These are phyloP conservation scores for Ganaspis sp. DNA, from an alignment of 1,140 invertebrate species.

Conservation along the genomic window DNA sequence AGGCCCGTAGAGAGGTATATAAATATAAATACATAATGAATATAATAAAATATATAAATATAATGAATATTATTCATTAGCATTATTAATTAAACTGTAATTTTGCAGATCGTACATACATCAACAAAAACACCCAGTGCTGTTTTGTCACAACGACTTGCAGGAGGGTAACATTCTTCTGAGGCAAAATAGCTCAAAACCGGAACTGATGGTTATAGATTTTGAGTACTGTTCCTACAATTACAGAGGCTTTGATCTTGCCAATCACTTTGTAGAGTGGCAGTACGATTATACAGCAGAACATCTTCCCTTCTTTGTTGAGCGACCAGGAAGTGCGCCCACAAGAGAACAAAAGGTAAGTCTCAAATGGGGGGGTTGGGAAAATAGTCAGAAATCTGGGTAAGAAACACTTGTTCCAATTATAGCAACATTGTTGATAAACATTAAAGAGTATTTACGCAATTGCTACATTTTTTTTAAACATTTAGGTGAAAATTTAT, in stretches of 20 bases:
- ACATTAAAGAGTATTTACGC: slow-evolving; percentile 6
- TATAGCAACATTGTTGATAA: neutral
- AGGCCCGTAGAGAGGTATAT: no score
- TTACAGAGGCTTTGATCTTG: slow-evolving; percentile 95
- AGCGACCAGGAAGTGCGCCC: slow-evolving; percentile 83
- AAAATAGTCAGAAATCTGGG: slow-evolving; percentile 45
- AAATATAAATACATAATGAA: no score
- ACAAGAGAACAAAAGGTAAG: slow-evolving; percentile 88
- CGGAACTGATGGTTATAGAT: slow-evolving; percentile 89
- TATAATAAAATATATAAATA: neutral
- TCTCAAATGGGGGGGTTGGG: slow-evolving; percentile 56
- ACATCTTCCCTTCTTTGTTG: slow-evolving; percentile 87
- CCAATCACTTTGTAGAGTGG: slow-evolving; percentile 98
- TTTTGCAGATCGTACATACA: slow-evolving; percentile 63
- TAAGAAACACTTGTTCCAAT: slow-evolving; percentile 52
- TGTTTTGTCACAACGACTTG: slow-evolving; percentile 98
- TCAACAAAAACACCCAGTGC: slow-evolving; percentile 86
- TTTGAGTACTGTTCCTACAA: slow-evolving; percentile 97
- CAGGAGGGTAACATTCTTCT: slow-evolving; percentile 91
- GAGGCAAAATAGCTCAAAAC: slow-evolving; percentile 77
- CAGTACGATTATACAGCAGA: slow-evolving; percentile 91
- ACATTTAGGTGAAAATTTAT: no score
- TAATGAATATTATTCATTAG: no score
- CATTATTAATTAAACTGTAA: neutral
- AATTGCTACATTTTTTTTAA: neutral